Percentiles rank a stretch among this genome's conserved stretches.
phyloP scores from a whole-genome alignment of 1,140 invertebrate genomes.

The Samia ricini region DNA sequence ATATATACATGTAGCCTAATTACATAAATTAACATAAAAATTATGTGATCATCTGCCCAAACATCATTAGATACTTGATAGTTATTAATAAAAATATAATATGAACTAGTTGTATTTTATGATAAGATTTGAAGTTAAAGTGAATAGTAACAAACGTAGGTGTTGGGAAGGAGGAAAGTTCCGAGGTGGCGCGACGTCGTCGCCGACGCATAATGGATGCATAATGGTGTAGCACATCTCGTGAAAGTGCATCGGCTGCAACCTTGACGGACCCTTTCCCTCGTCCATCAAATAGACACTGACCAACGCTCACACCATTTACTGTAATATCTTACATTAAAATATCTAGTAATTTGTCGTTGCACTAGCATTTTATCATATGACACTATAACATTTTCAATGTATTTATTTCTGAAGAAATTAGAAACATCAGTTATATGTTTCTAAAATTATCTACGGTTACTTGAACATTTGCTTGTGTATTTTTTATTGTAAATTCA shows the following conservation, averaged over 20 bases:
- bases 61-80: not conserved
- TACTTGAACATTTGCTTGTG: not conserved
- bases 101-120: not conserved
- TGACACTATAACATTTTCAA: conserved; percentile 2
- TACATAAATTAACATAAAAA: not conserved
- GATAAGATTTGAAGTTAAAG: too few species aligned
- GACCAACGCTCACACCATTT: conserved; percentile 51
- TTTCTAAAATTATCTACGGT: not conserved
- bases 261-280: conserved; percentile 71
- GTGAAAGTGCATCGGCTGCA: conserved; percentile 67
- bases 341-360: conserved; percentile 59
- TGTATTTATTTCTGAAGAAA: not conserved
- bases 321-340: conserved; percentile 58
- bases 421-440: not conserved
- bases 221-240: conserved; percentile 52
- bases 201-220: conserved; percentile 53
- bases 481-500: not conserved
- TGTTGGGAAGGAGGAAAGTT: conserved; percentile 26
- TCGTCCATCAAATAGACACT: conserved; percentile 61
- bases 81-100: not conserved
- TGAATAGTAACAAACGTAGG: conserved; percentile 29
- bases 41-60: not conserved
- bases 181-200: conserved; percentile 6
- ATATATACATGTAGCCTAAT: conserved; percentile 12
- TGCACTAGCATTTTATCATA: conserved; percentile 15